A percentile compares a stretch with the other conserved stretches of the same genome.
Conservation (phyloP, 2,888 invertebrate genomes). For the Pycnomerus fuliginosus region DNA sequence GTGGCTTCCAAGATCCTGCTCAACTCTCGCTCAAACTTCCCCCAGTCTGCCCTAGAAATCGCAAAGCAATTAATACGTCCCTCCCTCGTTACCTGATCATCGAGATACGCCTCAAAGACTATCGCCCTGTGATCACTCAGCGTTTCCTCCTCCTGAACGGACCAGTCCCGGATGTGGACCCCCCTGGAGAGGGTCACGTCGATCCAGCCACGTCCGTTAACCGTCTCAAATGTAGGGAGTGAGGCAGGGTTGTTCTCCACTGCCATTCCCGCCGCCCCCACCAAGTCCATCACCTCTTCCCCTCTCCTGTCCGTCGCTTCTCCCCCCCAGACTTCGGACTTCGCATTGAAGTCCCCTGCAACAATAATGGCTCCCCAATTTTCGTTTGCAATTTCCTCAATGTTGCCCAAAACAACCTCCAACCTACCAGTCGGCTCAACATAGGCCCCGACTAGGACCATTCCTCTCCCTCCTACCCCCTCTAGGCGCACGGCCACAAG, state of each 20-base stretch:
- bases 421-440: slow-evolving; percentile 2
- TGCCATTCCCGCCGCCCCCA: slow-evolving; percentile 1
- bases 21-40: background rate
- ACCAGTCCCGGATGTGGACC: slow-evolving; percentile 7
- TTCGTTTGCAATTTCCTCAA: slow-evolving; percentile 2
- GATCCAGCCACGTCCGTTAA: slow-evolving; percentile 23
- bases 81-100: too few relatives aligned
- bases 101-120: background rate
- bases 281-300: slow-evolving; percentile 13
- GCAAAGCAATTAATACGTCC: background rate
- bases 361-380: slow-evolving; percentile 6
- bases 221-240: slow-evolving; percentile 20
- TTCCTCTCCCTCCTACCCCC: background rate
- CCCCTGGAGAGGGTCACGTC: slow-evolving; percentile 19
- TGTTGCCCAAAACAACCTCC: background rate
- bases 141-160: slow-evolving; percentile 17
- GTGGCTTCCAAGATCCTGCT: background rate
- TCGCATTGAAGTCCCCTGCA: slow-evolving; percentile 25
- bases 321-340: slow-evolving; percentile 23
- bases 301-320: slow-evolving; percentile 20
- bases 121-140: slow-evolving; percentile 24
- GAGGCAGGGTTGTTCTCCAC: slow-evolving; percentile 13
- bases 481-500: background rate
- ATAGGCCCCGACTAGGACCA: slow-evolving; percentile 1
- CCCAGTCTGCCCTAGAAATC: slow-evolving; percentile 1